Percentiles rank a stretch among this genome's conserved stretches.
Evolutionary conservation across 2,113 vertebrate species (phyloP).

Genomic region (Crotalus tigris): DNA sequence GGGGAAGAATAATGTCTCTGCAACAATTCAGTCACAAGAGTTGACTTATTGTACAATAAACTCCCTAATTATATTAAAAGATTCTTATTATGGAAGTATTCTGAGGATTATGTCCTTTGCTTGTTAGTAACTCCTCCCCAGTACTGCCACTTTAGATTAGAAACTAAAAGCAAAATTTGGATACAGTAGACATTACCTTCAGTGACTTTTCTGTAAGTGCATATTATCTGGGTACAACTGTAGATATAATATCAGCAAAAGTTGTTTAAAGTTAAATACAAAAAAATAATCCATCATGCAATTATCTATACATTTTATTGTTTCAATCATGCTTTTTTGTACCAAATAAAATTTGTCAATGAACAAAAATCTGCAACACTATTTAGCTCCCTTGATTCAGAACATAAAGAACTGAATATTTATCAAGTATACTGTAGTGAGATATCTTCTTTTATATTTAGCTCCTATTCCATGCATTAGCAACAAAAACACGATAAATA

Average conservation of each 20-base stretch:
- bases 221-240: not conserved
- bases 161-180: not conserved
- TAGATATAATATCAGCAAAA: not conserved
- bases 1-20: not conserved
- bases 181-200: accelerated
- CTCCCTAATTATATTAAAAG: not conserved
- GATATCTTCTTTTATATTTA: not conserved
- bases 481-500: not conserved
- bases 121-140: not conserved
- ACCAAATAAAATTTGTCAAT: accelerated
- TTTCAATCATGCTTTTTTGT: conserved; percentile 12
- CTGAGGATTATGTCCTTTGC: not conserved
- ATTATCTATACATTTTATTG: not conserved
- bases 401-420: not conserved
- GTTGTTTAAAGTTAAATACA: accelerated
- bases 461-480: not conserved
- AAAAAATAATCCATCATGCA: not conserved
- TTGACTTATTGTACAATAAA: not conserved
- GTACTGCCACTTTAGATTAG: not conserved
- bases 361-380: not conserved
- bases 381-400: not conserved
- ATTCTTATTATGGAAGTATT: not conserved
- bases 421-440: not conserved
- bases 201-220: not conserved
- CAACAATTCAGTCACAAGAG: not conserved